Conservation (phyloP, 2,113 vertebrate species). For the Lophura nycthemera region DNA sequence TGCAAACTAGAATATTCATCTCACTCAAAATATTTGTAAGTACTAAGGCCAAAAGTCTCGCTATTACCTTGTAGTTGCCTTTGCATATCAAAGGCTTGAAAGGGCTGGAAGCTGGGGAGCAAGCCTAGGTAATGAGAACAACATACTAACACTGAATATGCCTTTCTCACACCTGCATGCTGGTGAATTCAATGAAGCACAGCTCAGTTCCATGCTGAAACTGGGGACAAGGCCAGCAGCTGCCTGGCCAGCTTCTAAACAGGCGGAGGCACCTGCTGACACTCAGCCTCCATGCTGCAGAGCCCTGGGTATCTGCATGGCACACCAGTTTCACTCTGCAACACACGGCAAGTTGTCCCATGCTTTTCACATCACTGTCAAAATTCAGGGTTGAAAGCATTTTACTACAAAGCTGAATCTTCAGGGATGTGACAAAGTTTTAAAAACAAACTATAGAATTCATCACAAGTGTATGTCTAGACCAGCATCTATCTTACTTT, state of each 20-base stretch:
- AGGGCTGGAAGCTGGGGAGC: not conserved
- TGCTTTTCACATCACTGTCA: not conserved
- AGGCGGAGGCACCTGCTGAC: not conserved
- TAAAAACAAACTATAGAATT: not conserved
- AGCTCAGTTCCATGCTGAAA: not conserved
- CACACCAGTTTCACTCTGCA: not conserved
- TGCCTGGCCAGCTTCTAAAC: not conserved
- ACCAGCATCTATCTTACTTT: not conserved
- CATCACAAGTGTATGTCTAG: not conserved
- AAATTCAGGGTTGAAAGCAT: not conserved
- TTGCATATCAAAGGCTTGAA: not conserved
- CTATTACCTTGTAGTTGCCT: not conserved
- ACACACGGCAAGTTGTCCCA: accelerated
- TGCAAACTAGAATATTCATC: not conserved
- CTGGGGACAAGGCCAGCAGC: accelerated
- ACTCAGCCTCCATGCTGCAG: accelerated
- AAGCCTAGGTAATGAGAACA: not conserved
- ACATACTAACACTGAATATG: not conserved
- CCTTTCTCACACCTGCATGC: not conserved
- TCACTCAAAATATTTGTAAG: not conserved
- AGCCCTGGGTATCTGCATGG: not conserved
- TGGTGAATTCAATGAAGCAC: not conserved
- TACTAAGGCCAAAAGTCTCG: not conserved
- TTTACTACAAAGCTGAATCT: constrained; percentile 13
- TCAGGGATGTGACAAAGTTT: not conserved